Conservation (phyloP, 2,888 invertebrate species). For the Synergus laeviventris region DNA sequence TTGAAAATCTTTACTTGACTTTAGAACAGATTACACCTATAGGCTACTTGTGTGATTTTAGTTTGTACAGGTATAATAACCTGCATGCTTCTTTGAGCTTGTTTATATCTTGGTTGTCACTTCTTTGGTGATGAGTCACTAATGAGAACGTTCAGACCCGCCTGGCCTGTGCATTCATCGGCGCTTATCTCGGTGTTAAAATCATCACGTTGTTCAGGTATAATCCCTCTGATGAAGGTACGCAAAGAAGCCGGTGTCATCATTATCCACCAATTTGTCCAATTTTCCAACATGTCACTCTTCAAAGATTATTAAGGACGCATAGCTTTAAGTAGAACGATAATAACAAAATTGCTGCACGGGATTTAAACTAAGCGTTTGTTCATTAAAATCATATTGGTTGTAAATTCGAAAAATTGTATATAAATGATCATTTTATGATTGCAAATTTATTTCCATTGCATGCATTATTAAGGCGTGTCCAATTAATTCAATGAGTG, state of each 20-base stretch:
- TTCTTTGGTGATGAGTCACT: slow-evolving; percentile 26
- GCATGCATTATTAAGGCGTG: slow-evolving; percentile 52
- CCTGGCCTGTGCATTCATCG: slow-evolving; percentile 6
- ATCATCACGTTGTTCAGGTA: slow-evolving; percentile 3
- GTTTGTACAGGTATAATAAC: no score
- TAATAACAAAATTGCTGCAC: background rate
- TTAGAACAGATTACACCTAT: no score
- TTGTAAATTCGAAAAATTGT: no score
- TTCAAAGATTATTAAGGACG: background rate
- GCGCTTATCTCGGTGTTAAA: background rate
- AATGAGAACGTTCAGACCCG: background rate
- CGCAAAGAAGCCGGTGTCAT: background rate
- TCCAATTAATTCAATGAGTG: slow-evolving; percentile 73
- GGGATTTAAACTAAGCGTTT: no score
- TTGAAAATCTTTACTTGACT: no score
- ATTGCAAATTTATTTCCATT: background rate
- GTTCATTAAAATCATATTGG: no score
- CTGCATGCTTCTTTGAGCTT: no score
- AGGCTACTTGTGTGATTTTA: no score
- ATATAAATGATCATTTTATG: background rate
- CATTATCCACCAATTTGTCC: background rate
- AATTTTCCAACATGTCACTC: background rate
- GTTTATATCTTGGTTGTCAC: no score
- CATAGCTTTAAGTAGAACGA: background rate
- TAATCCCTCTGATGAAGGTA: background rate